Percentiles rank a stretch among this genome's conserved stretches.
phyloP scores from a whole-genome alignment of 1,140 invertebrate genomes.

The Holotrichia oblita region DNA sequence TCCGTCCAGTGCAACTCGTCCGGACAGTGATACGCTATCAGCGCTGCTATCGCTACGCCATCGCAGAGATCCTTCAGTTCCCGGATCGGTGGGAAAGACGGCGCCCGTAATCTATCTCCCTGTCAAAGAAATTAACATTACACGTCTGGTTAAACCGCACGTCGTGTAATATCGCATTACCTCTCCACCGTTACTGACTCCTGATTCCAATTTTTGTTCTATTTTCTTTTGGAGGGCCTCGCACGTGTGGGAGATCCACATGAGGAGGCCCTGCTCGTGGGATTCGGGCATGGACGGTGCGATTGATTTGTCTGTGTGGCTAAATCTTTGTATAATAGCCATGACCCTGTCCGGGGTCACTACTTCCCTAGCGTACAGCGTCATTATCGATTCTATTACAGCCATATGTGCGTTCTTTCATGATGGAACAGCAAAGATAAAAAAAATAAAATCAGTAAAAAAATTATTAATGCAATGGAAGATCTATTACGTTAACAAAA shows the following conservation, averaged over 20 bases:
- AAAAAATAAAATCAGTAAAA: neutral
- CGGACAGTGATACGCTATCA: constrained; percentile 95
- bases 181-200: constrained; percentile 52
- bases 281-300: constrained; percentile 73
- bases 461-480: neutral
- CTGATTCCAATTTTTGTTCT: constrained; percentile 61
- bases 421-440: constrained; percentile 58
- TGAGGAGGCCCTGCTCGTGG: constrained; percentile 87
- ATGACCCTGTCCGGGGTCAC: constrained; percentile 88
- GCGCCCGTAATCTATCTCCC: constrained; percentile 62
- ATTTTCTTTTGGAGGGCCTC: constrained; percentile 76
- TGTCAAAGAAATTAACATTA: constrained; percentile 42
- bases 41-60: constrained; percentile 87
- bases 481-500: neutral
- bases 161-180: constrained; percentile 34
- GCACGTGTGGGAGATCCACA: constrained; percentile 92
- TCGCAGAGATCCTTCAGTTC: constrained; percentile 86
- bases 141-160: neutral
- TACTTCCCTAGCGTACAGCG: constrained; percentile 92
- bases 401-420: constrained; percentile 91
- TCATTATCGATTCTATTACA: constrained; percentile 97
- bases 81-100: constrained; percentile 63
- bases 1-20: constrained; percentile 79
- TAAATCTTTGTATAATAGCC: constrained; percentile 83
- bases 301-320: constrained; percentile 61